Base-by-base conservation (phyloP, 2,888 invertebrate species). In the Chymomyza caudatula region DNA sequence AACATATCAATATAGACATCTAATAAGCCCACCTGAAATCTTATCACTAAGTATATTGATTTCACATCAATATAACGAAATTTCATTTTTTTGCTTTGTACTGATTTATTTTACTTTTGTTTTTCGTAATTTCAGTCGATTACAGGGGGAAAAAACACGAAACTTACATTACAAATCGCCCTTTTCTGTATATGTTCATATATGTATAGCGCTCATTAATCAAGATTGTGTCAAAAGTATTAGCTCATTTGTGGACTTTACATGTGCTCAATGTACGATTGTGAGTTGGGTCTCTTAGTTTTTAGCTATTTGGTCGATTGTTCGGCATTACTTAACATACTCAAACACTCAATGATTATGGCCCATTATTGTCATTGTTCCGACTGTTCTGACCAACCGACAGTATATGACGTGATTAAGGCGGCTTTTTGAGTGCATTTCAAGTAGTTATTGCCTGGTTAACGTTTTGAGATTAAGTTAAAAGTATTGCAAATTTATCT, bases 161-260 rank as follows among this genome's bases (percentile, higher is more conserved):
- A 25, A 25, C 25, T 25, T 37, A 37, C 29, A 11, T 55, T 61
- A 58, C 56, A 53, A 59, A 55, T 44, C 17, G n/a, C 15, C 43
- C 58, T 60, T 51, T 56, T 49, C 19, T 23, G 25, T 51, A 57
- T 51, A n/a, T n/a, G n/a, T n/a, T n/a, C n/a, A n/a, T n/a, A n/a
- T n/a, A n/a, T n/a, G n/a, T 37, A 37, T 37, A 2, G 4, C 17
- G 8, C 59, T 63, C 71, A 85, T 82, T 85, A 67, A 82, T 85
- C 80, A 82, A 76, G 85, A 85, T 85, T 82, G 76, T 79, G 77
- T 79, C 80, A 82, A 60, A 63, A 56, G 73, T 65, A 82, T 82
- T 85, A 85, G 72, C 66, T 74, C 75, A 76, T 71, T 81, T 67
- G 44, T 23, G 23, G 54, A 20, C 65, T 43, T 71, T 64, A 73